A percentile compares a stretch with the other conserved stretches of the same genome.
These are phyloP conservation scores for Axis porcinus DNA, from an alignment of 2,113 vertebrate species.

Conservation along the genomic window DNA sequence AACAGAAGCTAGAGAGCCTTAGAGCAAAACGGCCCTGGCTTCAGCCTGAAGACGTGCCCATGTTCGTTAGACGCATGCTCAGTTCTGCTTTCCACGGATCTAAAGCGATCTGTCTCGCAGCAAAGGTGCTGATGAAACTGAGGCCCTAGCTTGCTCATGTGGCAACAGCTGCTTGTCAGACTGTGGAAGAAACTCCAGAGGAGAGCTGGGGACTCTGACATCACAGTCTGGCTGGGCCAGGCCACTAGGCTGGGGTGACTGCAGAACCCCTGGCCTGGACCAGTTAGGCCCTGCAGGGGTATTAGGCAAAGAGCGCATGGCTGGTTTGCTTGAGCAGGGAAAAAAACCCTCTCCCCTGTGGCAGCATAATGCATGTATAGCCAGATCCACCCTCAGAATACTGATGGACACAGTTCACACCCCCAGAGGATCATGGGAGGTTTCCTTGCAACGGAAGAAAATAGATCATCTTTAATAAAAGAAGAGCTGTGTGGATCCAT, in stretches of 20 bases:
- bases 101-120: not conserved
- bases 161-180: not conserved
- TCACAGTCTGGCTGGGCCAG: not conserved
- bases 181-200: not conserved
- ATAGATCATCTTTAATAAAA: not conserved
- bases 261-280: not conserved
- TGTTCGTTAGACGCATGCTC: fast-evolving
- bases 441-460: not conserved
- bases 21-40: not conserved
- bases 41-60: not conserved
- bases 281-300: not conserved
- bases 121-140: not conserved
- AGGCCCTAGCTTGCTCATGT: not conserved
- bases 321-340: not conserved
- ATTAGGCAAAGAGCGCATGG: not conserved
- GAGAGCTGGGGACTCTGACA: not conserved
- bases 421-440: not conserved
- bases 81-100: not conserved
- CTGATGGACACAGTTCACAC: not conserved
- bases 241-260: not conserved
- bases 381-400: not conserved
- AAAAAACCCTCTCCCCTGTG: not conserved
- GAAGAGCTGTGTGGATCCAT: not conserved
- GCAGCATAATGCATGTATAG: not conserved
- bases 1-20: not conserved